These are phyloP conservation scores for Nothoprocta pentlandii DNA, from an alignment of 2,113 vertebrate genomes.

Conservation along the genomic window DNA sequence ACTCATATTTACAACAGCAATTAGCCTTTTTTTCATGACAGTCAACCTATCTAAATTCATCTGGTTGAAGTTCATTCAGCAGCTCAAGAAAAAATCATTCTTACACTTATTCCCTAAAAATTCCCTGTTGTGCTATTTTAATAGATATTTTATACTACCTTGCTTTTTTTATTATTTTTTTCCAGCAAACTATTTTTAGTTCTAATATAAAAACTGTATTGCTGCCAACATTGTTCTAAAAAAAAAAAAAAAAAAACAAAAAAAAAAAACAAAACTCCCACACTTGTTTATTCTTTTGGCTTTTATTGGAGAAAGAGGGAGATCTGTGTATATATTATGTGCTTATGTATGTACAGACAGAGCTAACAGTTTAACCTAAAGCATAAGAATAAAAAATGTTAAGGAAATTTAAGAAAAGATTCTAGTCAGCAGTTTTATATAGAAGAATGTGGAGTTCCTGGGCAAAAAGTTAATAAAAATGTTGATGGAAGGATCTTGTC, in stretches of 20 bases:
- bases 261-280: too few species aligned
- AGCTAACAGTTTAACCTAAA: neutral
- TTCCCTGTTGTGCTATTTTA: neutral
- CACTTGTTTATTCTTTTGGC: fast-evolving
- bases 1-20: neutral
- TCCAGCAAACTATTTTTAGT: neutral
- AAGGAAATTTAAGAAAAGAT: neutral
- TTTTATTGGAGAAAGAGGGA: neutral
- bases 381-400: neutral
- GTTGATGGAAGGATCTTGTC: neutral
- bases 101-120: constrained; percentile 48
- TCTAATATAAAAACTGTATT: neutral
- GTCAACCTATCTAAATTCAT: neutral
- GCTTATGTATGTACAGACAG: neutral
- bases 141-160: neutral
- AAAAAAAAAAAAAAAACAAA: too few species aligned
- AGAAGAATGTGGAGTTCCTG: neutral
- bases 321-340: neutral
- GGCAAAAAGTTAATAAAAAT: neutral
- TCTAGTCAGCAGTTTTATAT: neutral
- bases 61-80: neutral
- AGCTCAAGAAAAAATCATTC: constrained; percentile 7
- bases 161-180: neutral
- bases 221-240: neutral
- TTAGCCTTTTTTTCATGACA: neutral